phyloP scores from a whole-genome alignment of 2,113 vertebrate species.

The Phodopus roborovskii region DNA sequence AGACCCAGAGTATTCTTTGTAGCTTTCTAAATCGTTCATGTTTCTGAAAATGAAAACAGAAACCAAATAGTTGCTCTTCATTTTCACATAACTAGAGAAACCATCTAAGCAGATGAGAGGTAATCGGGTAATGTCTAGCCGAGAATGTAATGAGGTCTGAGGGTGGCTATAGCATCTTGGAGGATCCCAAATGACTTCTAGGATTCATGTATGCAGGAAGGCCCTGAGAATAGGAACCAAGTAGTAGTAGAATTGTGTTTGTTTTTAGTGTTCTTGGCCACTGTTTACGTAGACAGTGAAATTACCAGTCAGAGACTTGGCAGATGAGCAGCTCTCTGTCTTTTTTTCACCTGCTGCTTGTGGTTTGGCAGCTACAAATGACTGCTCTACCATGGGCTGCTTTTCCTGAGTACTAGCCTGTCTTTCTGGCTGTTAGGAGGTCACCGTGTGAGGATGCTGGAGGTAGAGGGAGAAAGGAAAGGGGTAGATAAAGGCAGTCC shows the following conservation, averaged over 20 bases:
- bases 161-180: background rate
- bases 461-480: background rate
- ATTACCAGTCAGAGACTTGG: conserved; percentile 53
- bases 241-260: conserved; percentile 45
- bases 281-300: conserved; percentile 73
- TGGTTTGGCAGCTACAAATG: conserved; percentile 45
- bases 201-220: background rate
- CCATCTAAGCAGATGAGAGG: background rate
- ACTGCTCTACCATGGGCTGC: background rate
- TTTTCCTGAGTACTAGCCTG: conserved; percentile 35
- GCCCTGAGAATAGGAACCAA: background rate
- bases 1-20: background rate
- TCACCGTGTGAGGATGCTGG: background rate
- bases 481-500: background rate
- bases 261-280: conserved; percentile 64
- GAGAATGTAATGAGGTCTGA: accelerated
- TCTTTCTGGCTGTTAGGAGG: conserved; percentile 54
- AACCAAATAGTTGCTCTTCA: background rate
- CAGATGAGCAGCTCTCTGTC: conserved; percentile 62
- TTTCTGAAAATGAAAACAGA: conserved; percentile 31
- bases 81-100: background rate
- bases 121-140: background rate
- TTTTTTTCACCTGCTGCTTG: background rate
- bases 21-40: background rate
- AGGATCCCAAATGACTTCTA: background rate